These are phyloP conservation scores for Drosophila kanekoi DNA, from an alignment of 2,888 invertebrate species.

Conservation along the genomic window DNA sequence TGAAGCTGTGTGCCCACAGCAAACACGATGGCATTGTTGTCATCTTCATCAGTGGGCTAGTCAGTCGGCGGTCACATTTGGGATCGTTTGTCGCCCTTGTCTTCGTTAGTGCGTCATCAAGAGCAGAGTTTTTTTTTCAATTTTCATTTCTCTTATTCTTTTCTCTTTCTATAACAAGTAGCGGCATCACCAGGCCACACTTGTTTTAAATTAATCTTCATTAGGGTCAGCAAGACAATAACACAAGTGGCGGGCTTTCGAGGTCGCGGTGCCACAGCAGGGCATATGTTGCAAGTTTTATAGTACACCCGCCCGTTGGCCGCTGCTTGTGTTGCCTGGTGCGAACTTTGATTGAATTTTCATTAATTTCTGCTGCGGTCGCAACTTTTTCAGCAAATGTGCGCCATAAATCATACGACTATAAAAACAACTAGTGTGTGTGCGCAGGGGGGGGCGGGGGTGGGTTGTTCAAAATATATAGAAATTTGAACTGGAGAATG, in stretches of 20 bases:
- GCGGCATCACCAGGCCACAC: slow-evolving; percentile 35
- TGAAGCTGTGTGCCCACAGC: slow-evolving; percentile 14
- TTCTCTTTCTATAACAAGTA: slow-evolving; percentile 16
- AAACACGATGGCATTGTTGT: slow-evolving; percentile 30
- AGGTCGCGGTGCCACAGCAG: slow-evolving; percentile 34
- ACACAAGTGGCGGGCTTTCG: slow-evolving; percentile 34
- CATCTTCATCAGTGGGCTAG: slow-evolving; percentile 35
- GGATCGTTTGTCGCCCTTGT: slow-evolving; percentile 10
- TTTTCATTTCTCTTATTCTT: slow-evolving; percentile 6
- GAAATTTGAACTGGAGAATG: slow-evolving; percentile 61
- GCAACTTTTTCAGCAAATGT: slow-evolving; percentile 55
- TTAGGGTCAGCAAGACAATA: slow-evolving; percentile 64
- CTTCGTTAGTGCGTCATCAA: slow-evolving; percentile 28
- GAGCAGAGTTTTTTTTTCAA: slow-evolving; percentile 22
- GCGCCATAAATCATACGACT: slow-evolving; percentile 60
- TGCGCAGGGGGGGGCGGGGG: too few species aligned
- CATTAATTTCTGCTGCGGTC: slow-evolving; percentile 72
- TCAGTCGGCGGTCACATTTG: slow-evolving; percentile 5
- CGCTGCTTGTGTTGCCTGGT: slow-evolving; percentile 7
- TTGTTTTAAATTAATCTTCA: slow-evolving; percentile 77
- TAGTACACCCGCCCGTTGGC: background rate
- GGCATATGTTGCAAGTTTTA: slow-evolving; percentile 46
- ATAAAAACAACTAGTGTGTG: slow-evolving; percentile 25
- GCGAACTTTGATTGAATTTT: slow-evolving; percentile 74
- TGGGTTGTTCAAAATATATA: background rate